phyloP scores from a whole-genome alignment of 2,888 invertebrate genomes.

The Pecten maximus region DNA sequence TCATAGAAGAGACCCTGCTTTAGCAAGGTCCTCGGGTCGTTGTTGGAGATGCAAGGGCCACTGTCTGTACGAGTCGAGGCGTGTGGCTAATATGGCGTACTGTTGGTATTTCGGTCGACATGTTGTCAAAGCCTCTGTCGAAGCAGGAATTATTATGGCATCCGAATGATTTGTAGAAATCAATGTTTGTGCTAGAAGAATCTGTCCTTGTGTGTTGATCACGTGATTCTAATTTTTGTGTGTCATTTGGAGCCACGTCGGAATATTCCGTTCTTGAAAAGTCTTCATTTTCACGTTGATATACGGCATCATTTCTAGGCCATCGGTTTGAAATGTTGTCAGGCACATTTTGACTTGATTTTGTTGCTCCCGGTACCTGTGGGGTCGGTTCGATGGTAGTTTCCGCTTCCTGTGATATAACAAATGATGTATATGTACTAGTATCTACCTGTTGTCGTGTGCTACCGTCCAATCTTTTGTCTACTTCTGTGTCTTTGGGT shows the following conservation, averaged over 20 bases:
- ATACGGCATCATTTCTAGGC: background rate
- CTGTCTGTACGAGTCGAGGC: slow-evolving; percentile 59
- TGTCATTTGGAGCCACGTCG: background rate
- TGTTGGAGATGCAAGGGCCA: slow-evolving; percentile 93
- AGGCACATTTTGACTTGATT: background rate
- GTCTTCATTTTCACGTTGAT: background rate
- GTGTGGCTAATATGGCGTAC: slow-evolving; percentile 54
- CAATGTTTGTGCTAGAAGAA: background rate
- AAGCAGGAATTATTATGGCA: background rate
- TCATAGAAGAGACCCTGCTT: slow-evolving; percentile 96
- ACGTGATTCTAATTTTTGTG: background rate
- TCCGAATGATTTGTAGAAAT: background rate
- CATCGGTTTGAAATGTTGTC: background rate
- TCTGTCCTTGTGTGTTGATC: background rate
- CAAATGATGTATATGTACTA: background rate
- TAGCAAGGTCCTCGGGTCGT: slow-evolving; percentile 90
- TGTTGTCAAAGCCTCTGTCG: background rate
- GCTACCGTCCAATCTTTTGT: background rate
- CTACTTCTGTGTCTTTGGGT: background rate
- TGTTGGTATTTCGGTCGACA: slow-evolving; percentile 61
- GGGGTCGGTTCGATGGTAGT: background rate
- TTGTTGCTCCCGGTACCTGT: background rate
- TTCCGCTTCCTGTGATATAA: background rate
- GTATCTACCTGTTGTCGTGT: background rate
- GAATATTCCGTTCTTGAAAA: background rate